phyloP scores from a whole-genome alignment of 2,113 vertebrate species.

The Prolemur simus region DNA sequence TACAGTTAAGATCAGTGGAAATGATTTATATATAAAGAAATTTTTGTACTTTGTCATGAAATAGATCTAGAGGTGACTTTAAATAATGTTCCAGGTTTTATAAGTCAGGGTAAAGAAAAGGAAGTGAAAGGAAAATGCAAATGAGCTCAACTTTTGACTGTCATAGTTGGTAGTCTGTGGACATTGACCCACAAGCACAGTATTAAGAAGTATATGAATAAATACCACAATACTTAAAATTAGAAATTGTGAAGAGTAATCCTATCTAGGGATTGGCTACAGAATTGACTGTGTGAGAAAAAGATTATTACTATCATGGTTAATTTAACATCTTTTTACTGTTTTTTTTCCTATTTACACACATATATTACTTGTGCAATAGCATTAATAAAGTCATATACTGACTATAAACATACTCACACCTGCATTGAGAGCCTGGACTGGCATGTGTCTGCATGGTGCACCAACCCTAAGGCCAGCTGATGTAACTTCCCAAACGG shows the following conservation, averaged over 20 bases:
- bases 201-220: not conserved
- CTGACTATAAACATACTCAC: not conserved
- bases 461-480: not conserved
- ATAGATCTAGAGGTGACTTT: not conserved
- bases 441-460: accelerated
- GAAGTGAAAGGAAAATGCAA: not conserved
- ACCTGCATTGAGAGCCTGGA: too few relatives aligned
- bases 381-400: not conserved
- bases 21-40: not conserved
- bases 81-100: not conserved
- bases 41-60: not conserved
- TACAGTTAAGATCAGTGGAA: too few relatives aligned
- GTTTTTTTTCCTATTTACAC: not conserved
- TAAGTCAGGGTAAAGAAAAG: not conserved
- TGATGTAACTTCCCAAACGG: not conserved
- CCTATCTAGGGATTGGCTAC: accelerated
- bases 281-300: not conserved
- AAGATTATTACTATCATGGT: not conserved
- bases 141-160: not conserved
- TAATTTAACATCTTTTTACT: not conserved
- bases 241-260: not conserved
- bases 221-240: not conserved
- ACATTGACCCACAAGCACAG: accelerated
- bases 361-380: not conserved
- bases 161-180: accelerated